phyloP scores from a whole-genome alignment of 2,113 vertebrate species.

The Microcebus ravelobensis region DNA sequence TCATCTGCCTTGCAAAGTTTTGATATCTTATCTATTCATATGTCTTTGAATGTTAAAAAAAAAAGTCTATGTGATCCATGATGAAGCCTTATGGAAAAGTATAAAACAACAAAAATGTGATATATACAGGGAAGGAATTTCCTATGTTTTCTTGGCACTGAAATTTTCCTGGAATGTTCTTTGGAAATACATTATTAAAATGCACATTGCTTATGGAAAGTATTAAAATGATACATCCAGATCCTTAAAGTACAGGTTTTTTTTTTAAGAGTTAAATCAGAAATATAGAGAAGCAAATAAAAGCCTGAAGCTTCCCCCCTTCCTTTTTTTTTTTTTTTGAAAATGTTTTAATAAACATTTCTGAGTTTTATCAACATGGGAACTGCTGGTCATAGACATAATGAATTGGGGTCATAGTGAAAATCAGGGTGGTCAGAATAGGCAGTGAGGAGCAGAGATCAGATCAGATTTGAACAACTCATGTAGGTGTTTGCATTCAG shows the following conservation, averaged over 20 bases:
- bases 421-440: neutral
- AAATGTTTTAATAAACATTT: slow-evolving; percentile 2
- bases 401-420: neutral
- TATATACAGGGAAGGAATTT: slow-evolving; percentile 7
- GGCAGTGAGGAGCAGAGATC: neutral
- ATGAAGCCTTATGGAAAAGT: neutral
- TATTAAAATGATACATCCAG: slow-evolving; percentile 36
- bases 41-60: slow-evolving; percentile 18
- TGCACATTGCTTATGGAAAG: neutral
- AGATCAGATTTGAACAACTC: neutral
- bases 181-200: slow-evolving; percentile 54
- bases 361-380: neutral
- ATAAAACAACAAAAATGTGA: neutral
- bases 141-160: slow-evolving; percentile 26
- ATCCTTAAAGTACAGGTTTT: neutral
- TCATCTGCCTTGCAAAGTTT: neutral
- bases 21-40: neutral
- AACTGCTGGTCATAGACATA: neutral
- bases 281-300: slow-evolving; percentile 2
- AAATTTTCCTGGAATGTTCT: slow-evolving; percentile 40
- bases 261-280: neutral
- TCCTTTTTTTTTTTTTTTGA: neutral
- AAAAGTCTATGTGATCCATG: neutral
- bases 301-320: neutral
- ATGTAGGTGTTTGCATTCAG: neutral